phyloP scores from a whole-genome alignment of 2,888 invertebrate genomes.

The Monoplex corrugatus region DNA sequence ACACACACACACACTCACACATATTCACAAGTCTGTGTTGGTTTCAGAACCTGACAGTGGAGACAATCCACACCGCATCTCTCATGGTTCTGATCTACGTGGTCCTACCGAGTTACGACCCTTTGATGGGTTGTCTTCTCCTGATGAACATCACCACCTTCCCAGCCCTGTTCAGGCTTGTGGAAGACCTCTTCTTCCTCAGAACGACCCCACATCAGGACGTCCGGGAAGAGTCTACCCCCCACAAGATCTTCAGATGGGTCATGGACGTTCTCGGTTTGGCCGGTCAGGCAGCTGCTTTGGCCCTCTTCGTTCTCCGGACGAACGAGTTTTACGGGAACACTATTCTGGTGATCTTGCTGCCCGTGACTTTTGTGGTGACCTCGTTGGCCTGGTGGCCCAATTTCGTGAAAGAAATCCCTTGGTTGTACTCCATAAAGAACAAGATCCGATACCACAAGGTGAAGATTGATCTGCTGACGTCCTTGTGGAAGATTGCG shows the following conservation, averaged over 20 bases:
- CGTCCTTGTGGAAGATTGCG: constrained; percentile 66
- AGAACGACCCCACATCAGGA: neutral
- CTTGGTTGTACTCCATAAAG: constrained; percentile 16
- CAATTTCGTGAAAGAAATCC: constrained; percentile 88
- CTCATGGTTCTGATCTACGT: constrained; percentile 66
- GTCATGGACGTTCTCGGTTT: constrained; percentile 56
- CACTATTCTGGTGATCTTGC: constrained; percentile 84
- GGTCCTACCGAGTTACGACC: constrained; percentile 68
- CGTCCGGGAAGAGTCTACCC: neutral
- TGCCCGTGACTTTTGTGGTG: constrained; percentile 91
- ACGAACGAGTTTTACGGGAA: constrained; percentile 39
- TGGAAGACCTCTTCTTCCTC: constrained; percentile 12
- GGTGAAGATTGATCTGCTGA: constrained; percentile 47
- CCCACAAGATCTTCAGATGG: constrained; percentile 45
- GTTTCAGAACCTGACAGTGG: constrained; percentile 65
- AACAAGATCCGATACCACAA: constrained; percentile 39
- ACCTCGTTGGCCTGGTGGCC: constrained; percentile 99
- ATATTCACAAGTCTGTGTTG: too few species aligned
- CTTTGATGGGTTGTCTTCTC: constrained; percentile 60
- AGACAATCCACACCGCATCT: constrained; percentile 68
- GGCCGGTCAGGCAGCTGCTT: constrained; percentile 57
- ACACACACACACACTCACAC: too few species aligned
- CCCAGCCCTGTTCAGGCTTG: constrained; percentile 63
- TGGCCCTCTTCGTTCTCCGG: constrained; percentile 62
- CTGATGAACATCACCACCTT: constrained; percentile 60